Conservation (phyloP, 2,113 vertebrate species). For the Colistium nudipinnis region DNA sequence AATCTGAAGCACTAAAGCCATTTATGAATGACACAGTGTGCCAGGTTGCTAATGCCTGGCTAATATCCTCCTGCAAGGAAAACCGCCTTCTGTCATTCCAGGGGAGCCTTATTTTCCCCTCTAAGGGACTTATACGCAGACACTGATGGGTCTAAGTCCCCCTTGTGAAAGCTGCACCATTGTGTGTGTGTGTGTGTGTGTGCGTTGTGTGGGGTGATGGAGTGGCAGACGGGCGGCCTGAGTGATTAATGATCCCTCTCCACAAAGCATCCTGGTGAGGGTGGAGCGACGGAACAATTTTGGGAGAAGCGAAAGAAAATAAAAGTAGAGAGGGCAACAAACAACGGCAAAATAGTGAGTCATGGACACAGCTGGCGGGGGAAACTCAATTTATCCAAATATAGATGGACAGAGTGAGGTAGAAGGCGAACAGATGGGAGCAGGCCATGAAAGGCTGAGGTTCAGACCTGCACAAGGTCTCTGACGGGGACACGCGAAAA, state of each 20-base stretch:
- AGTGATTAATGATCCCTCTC: slow-evolving; percentile 67
- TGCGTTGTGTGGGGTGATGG: slow-evolving; percentile 29
- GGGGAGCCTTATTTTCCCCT: slow-evolving; percentile 61
- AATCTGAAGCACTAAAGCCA: slow-evolving; percentile 45
- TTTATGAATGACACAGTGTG: slow-evolving; percentile 58
- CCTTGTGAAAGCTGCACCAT: slow-evolving; percentile 41
- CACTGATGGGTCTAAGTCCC: slow-evolving; percentile 40
- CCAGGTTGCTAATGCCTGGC: slow-evolving; percentile 49
- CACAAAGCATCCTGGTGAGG: slow-evolving; percentile 43
- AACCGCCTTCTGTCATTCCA: slow-evolving; percentile 60
- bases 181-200: slow-evolving; percentile 35
- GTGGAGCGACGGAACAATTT: slow-evolving; percentile 32
- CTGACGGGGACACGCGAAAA: slow-evolving; percentile 10
- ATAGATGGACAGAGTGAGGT: slow-evolving; percentile 16
- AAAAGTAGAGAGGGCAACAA: not conserved
- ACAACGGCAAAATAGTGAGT: not conserved
- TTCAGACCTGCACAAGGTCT: slow-evolving; percentile 7
- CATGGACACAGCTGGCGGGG: not conserved
- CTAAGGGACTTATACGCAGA: slow-evolving; percentile 39
- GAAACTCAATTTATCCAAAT: slow-evolving; percentile 32
- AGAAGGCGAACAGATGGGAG: slow-evolving; percentile 29
- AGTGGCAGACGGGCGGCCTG: slow-evolving; percentile 55
- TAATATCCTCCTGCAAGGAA: slow-evolving; percentile 55
- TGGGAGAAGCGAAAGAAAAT: slow-evolving; percentile 17
- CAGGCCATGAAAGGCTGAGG: slow-evolving; percentile 5